A percentile compares a stretch with the other conserved stretches of the same genome.
phyloP scores from a whole-genome alignment of 1,140 invertebrate genomes.

The Anoplolepis gracilipes region DNA sequence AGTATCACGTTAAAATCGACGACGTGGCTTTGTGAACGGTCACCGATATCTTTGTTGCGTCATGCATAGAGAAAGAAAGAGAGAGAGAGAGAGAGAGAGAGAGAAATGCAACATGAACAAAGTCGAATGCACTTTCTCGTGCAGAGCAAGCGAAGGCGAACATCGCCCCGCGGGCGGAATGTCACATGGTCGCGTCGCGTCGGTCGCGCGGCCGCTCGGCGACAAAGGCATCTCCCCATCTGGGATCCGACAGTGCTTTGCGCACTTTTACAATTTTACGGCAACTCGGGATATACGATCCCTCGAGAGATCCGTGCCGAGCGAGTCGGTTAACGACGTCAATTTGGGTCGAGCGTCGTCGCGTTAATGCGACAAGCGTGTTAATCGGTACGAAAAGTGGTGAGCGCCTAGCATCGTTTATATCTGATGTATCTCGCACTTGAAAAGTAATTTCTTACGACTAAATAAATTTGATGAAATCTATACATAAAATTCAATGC shows the following conservation, averaged over 20 bases:
- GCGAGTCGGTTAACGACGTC: constrained; percentile 38
- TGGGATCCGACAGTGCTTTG: constrained; percentile 20
- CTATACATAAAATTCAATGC: too few species aligned
- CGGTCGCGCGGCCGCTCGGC: constrained; percentile 22
- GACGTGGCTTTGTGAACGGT: constrained; percentile 45
- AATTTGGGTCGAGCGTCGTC: constrained; percentile 37
- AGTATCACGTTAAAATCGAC: constrained; percentile 38
- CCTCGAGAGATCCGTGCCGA: constrained; percentile 1
- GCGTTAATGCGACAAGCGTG: constrained; percentile 44
- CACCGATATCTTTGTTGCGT: constrained; percentile 46
- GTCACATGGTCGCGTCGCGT: constrained; percentile 66
- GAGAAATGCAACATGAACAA: neutral
- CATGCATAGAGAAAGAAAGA: neutral
- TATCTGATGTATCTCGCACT: neutral
- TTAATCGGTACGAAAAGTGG: constrained; percentile 34
- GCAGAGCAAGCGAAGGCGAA: neutral
- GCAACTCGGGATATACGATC: constrained; percentile 35
- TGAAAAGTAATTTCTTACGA: too few species aligned
- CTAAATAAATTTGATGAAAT: too few species aligned
- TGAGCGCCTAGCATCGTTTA: neutral
- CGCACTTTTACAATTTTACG: constrained; percentile 45
- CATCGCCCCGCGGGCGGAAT: constrained; percentile 55
- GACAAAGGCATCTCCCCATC: constrained; percentile 36
- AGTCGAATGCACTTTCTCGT: constrained; percentile 10
- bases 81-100: too few species aligned